A percentile compares a stretch with the other conserved stretches of the same genome.
These are phyloP conservation scores for Drosophila gaucha DNA, from an alignment of 2,888 invertebrate species.

Conservation along the genomic window DNA sequence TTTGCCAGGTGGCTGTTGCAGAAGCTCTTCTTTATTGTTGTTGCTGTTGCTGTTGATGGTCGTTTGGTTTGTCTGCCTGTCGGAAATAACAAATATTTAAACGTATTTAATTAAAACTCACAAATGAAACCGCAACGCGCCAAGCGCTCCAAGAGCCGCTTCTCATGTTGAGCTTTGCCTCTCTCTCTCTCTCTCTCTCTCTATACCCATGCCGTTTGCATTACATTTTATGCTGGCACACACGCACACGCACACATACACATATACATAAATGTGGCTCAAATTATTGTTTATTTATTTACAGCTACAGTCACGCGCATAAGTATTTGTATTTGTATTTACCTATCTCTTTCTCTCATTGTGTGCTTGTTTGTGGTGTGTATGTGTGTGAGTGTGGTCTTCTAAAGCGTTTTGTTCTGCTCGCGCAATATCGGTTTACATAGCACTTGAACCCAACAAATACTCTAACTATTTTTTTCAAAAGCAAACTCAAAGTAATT, in stretches of 20 bases:
- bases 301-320: slow-evolving; percentile 42
- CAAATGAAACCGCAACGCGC: slow-evolving; percentile 76
- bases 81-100: slow-evolving; percentile 80
- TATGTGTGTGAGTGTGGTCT: slow-evolving; percentile 30
- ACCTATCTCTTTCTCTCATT: slow-evolving; percentile 14
- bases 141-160: slow-evolving; percentile 20
- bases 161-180: slow-evolving; percentile 1
- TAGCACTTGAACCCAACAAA: slow-evolving; percentile 27
- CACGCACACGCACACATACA: slow-evolving; percentile 14
- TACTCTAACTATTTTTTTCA: slow-evolving; percentile 14
- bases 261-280: slow-evolving; percentile 42
- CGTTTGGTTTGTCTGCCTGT: slow-evolving; percentile 62
- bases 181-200: slow-evolving; percentile 11
- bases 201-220: slow-evolving; percentile 34
- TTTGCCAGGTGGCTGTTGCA: slow-evolving; percentile 64
- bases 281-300: slow-evolving; percentile 78
- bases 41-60: slow-evolving; percentile 38
- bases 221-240: slow-evolving; percentile 46
- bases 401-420: slow-evolving; percentile 49
- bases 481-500: neutral
- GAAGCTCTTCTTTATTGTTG: slow-evolving; percentile 19
- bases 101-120: slow-evolving; percentile 81
- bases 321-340: slow-evolving; percentile 29
- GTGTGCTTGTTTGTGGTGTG: slow-evolving; percentile 8
- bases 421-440: slow-evolving; percentile 23